phyloP scores from a whole-genome alignment of 2,113 vertebrate genomes.

The Epinephelus fuscoguttatus region DNA sequence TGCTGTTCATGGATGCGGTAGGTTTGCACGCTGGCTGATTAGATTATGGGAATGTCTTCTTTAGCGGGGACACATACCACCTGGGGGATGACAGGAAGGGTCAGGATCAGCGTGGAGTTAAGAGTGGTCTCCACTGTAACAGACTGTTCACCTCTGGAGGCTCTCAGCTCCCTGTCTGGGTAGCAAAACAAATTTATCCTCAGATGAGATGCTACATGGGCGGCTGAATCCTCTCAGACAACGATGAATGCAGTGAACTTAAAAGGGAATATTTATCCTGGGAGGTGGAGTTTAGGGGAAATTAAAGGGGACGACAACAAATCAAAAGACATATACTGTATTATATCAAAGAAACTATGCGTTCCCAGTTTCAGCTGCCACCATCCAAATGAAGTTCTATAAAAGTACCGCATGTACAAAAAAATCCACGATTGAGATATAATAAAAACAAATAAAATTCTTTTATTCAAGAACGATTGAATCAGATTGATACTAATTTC shows the following conservation, averaged over 20 bases:
- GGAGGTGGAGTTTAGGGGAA: conserved; percentile 25
- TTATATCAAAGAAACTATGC: conserved; percentile 35
- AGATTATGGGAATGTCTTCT: conserved; percentile 48
- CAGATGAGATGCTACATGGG: conserved; percentile 20
- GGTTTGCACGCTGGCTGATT: conserved; percentile 40
- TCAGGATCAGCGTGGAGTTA: conserved; percentile 13
- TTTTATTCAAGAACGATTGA: conserved; percentile 44
- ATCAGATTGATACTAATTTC: conserved; percentile 66
- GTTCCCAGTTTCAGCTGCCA: conserved; percentile 2
- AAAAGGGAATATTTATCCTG: conserved; percentile 20
- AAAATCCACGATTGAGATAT: conserved; percentile 18
- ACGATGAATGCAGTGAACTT: conserved; percentile 31
- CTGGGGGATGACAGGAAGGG: conserved; percentile 53
- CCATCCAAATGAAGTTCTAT: conserved; percentile 38
- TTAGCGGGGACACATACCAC: conserved; percentile 57
- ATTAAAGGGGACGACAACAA: conserved; percentile 12
- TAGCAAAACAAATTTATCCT: conserved; percentile 46
- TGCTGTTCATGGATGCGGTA: conserved; percentile 16
- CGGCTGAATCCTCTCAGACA: conserved; percentile 50
- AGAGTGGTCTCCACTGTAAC: conserved; percentile 40
- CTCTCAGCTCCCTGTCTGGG: conserved; percentile 37
- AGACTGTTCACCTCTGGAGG: conserved; percentile 29
- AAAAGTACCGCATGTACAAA: conserved; percentile 43
- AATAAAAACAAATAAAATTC: conserved; percentile 49
- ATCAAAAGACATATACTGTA: conserved; percentile 18